phyloP scores from a whole-genome alignment of 2,113 vertebrate species.

The Accipiter cooperii region DNA sequence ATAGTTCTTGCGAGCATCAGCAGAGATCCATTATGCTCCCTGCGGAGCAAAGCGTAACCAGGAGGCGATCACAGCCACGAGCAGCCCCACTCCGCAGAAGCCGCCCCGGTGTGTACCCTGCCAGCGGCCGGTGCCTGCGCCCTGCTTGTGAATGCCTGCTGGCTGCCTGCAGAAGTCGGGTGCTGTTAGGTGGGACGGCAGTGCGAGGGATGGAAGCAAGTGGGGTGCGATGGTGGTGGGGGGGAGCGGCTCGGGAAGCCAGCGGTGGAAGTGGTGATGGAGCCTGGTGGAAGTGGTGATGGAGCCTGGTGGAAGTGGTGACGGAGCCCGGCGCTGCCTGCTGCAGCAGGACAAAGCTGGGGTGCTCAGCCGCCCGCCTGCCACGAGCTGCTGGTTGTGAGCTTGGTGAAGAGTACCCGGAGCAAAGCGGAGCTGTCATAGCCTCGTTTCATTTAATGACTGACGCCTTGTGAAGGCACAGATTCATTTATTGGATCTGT shows the following conservation, averaged over 20 bases:
- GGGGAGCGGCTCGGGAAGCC: background rate
- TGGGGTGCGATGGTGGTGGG: rapidly evolving
- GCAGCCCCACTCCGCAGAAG: background rate
- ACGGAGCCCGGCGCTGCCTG: rapidly evolving
- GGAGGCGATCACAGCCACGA: rapidly evolving
- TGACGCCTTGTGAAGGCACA: background rate
- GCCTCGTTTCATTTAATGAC: background rate
- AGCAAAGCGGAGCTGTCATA: background rate
- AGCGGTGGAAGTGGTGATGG: rapidly evolving
- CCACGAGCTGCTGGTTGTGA: background rate
- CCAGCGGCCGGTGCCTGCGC: background rate
- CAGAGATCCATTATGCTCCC: background rate
- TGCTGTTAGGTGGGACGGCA: background rate
- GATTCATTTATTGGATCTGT: conserved; percentile 11
- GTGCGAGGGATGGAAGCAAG: no score
- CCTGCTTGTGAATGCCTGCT: rapidly evolving
- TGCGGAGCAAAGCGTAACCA: rapidly evolving
- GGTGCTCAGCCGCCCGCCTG: background rate
- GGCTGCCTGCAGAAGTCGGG: background rate
- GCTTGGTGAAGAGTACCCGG: background rate
- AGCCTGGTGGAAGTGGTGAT: background rate
- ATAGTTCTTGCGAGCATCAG: background rate
- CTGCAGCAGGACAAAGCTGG: background rate
- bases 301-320: rapidly evolving
- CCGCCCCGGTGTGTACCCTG: background rate